A percentile compares a stretch with the other conserved stretches of the same genome.
phyloP scores from a whole-genome alignment of 2,888 invertebrate species.

The Cancer borealis region DNA sequence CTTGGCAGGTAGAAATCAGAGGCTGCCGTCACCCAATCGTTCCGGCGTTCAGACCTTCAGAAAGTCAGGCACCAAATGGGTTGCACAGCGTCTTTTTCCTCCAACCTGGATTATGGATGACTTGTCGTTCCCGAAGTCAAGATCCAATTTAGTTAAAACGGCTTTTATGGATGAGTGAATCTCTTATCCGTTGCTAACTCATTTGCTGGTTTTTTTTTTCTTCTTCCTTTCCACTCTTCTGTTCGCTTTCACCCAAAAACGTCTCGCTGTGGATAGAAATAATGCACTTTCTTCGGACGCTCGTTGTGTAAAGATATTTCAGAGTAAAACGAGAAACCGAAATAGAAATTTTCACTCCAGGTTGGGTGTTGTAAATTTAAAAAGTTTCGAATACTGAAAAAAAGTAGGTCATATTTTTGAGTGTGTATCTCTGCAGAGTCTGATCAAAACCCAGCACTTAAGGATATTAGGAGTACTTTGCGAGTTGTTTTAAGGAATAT shows the following conservation, averaged over 20 bases:
- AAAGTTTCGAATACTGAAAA: not conserved
- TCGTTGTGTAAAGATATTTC: not conserved
- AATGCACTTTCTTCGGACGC: not conserved
- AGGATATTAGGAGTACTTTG: not conserved
- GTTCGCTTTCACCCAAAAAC: not conserved
- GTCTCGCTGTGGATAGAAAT: not conserved
- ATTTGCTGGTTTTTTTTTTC: not conserved
- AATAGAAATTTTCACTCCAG: not conserved
- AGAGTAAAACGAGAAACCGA: not conserved
- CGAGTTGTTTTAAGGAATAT: not conserved
- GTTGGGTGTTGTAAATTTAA: not conserved
- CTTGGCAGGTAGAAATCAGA: not conserved
- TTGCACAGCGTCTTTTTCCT: not conserved
- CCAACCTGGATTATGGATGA: not conserved
- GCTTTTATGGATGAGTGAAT: not conserved
- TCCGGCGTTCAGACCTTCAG: not conserved
- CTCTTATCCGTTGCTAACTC: not conserved
- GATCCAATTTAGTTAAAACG: slow-evolving; percentile 1
- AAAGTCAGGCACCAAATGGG: not conserved
- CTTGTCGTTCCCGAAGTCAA: not conserved
- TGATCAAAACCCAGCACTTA: not conserved
- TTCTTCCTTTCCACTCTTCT: not conserved
- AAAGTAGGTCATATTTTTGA: not conserved
- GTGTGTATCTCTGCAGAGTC: not conserved
- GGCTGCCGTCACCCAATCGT: not conserved